Evolutionary conservation across 2,797 vertebrate species (phyloP).

Genomic region (Hephaestus fuliginosus): DNA sequence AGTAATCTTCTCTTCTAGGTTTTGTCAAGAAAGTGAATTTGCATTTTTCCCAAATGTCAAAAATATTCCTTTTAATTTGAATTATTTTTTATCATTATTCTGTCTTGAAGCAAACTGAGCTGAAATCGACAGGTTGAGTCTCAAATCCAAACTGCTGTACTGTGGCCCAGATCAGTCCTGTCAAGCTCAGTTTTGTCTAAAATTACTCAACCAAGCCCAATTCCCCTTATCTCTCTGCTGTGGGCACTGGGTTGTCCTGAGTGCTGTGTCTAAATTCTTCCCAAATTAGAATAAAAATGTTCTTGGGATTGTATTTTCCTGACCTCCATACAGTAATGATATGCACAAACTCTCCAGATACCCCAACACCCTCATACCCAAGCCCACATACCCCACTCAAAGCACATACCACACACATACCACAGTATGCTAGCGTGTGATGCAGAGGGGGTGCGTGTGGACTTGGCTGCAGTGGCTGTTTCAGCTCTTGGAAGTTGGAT

Average conservation of each 20-base stretch:
- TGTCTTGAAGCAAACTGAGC: not conserved
- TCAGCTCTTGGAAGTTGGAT: slow-evolving; percentile 73
- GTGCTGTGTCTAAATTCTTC: not conserved
- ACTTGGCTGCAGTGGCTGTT: slow-evolving; percentile 66
- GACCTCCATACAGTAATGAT: slow-evolving; percentile 17
- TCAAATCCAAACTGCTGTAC: not conserved
- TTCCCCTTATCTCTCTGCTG: not conserved
- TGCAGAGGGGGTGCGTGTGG: slow-evolving; percentile 59
- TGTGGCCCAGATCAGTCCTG: slow-evolving; percentile 3
- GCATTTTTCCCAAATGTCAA: not conserved
- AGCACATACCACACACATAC: slow-evolving; percentile 55
- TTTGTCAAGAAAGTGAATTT: not conserved
- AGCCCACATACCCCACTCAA: slow-evolving; percentile 43
- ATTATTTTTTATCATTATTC: slow-evolving; percentile 7
- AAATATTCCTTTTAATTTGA: not conserved
- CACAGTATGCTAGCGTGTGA: slow-evolving; percentile 78
- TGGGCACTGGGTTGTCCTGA: not conserved
- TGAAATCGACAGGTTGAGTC: slow-evolving; percentile 2
- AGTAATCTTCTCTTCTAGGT: slow-evolving; percentile 1
- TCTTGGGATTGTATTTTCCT: slow-evolving; percentile 16
- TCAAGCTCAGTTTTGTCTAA: slow-evolving; percentile 8
- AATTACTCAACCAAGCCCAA: not conserved
- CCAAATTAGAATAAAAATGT: slow-evolving; percentile 13
- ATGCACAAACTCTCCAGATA: slow-evolving; percentile 31
- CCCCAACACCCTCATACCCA: slow-evolving; percentile 32